phyloP scores from a whole-genome alignment of 2,888 invertebrate genomes.

The Leptopterna dolabrata region DNA sequence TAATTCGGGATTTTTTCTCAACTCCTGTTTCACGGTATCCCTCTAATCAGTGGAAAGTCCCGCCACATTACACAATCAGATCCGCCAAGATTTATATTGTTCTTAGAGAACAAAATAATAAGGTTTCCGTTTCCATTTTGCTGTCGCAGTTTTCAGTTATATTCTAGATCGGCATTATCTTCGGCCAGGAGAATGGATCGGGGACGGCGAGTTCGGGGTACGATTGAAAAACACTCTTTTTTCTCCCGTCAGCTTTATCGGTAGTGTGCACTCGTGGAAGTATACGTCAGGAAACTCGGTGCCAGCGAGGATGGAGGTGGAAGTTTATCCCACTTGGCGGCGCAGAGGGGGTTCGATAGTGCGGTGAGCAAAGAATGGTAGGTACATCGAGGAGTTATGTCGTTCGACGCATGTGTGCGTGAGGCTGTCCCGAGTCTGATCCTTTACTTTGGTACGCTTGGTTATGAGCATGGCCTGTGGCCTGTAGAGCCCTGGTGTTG shows the following conservation, averaged over 20 bases:
- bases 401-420: neutral
- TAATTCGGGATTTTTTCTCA: too few species aligned
- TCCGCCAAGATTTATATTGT: too few species aligned
- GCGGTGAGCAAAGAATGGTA: neutral
- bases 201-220: neutral
- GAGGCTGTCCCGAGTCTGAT: neutral
- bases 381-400: neutral
- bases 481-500: neutral
- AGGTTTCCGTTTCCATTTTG: neutral
- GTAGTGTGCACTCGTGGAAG: neutral
- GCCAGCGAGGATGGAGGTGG: neutral
- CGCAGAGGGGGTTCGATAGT: neutral
- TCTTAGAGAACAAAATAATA: neutral
- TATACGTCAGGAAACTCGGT: neutral
- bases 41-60: too few species aligned
- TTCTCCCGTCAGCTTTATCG: neutral
- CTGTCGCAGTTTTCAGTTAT: neutral
- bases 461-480: neutral
- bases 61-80: too few species aligned
- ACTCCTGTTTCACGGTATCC: too few species aligned
- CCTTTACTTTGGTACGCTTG: neutral
- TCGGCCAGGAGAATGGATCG: neutral
- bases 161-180: neutral
- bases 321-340: neutral
- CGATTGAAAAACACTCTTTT: neutral